Percentiles rank a stretch among this genome's conserved stretches.
These are phyloP conservation scores for Hyperoplus lanceolatus DNA, from an alignment of 2,797 vertebrate species.

Conservation along the genomic window DNA sequence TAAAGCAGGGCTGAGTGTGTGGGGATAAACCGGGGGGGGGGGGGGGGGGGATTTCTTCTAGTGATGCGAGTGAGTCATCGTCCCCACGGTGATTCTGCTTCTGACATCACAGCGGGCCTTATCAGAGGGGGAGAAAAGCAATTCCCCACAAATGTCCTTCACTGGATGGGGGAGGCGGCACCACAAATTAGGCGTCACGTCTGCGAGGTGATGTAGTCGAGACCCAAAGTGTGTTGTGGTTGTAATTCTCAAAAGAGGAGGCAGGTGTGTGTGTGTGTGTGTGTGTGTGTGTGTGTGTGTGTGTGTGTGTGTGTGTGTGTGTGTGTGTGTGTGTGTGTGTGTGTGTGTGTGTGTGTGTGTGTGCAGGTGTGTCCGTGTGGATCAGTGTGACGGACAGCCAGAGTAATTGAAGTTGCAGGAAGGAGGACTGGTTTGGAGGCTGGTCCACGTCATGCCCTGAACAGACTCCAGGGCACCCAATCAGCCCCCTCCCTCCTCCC, in stretches of 20 bases:
- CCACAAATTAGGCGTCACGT: conserved; percentile 43
- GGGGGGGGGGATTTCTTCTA: conserved; percentile 31
- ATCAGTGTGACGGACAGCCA: conserved; percentile 40
- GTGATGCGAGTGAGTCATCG: conserved; percentile 71
- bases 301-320: conserved; percentile 20
- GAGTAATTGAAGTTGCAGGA: conserved; percentile 47
- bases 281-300: too few species aligned
- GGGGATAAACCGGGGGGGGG: conserved; percentile 6
- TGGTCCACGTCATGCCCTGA: conserved; percentile 37
- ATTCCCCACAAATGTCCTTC: conserved; percentile 64
- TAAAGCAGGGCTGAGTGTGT: conserved; percentile 34
- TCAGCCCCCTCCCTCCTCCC: background rate
- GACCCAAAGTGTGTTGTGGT: conserved; percentile 37
- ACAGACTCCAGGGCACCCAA: conserved; percentile 30
- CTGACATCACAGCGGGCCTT: conserved; percentile 70
- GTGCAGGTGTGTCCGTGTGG: conserved; percentile 20
- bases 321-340: conserved; percentile 30
- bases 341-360: conserved; percentile 23
- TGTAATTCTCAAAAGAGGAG: conserved; percentile 29
- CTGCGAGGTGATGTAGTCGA: conserved; percentile 30
- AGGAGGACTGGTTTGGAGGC: conserved; percentile 38
- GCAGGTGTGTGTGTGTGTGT: conserved; percentile 36
- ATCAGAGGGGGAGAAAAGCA: conserved; percentile 53
- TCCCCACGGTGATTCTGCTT: conserved; percentile 52
- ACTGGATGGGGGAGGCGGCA: conserved; percentile 25